These are phyloP conservation scores for Ictidomys tridecemlineatus DNA, from an alignment of 2,113 vertebrate genomes.

Conservation along the genomic window DNA sequence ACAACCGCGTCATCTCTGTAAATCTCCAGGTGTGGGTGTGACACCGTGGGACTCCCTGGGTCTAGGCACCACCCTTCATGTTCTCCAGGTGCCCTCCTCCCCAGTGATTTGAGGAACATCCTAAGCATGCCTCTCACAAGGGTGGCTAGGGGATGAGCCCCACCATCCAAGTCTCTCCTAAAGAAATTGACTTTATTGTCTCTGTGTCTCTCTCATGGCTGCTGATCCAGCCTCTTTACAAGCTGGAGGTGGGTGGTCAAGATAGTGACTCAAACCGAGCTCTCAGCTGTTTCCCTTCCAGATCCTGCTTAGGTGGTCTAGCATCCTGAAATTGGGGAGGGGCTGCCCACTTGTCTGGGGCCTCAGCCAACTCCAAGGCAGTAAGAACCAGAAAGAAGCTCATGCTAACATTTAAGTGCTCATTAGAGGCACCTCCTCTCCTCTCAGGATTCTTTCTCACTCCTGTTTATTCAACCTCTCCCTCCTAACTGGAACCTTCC, in stretches of 20 bases:
- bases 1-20: neutral
- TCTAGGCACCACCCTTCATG: neutral
- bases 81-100: neutral
- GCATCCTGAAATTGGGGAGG: neutral
- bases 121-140: too few relatives aligned
- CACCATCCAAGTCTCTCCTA: neutral
- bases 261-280: neutral
- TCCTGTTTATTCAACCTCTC: neutral
- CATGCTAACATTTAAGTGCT: neutral
- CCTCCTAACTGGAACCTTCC: neutral
- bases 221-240: neutral
- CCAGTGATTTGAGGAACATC: too few relatives aligned
- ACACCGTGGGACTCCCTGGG: neutral
- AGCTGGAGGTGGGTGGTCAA: neutral
- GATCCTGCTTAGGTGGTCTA: neutral
- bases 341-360: neutral
- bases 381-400: neutral
- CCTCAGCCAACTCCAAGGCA: neutral
- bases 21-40: neutral
- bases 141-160: neutral
- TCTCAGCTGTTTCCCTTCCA: neutral
- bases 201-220: neutral
- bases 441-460: neutral
- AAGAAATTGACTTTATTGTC: neutral
- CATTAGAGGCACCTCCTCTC: neutral